Percentiles rank a stretch among this genome's conserved stretches.
Evolutionary conservation across 1,140 invertebrate species (phyloP).

Genomic region (Coenobita brevimanus): DNA sequence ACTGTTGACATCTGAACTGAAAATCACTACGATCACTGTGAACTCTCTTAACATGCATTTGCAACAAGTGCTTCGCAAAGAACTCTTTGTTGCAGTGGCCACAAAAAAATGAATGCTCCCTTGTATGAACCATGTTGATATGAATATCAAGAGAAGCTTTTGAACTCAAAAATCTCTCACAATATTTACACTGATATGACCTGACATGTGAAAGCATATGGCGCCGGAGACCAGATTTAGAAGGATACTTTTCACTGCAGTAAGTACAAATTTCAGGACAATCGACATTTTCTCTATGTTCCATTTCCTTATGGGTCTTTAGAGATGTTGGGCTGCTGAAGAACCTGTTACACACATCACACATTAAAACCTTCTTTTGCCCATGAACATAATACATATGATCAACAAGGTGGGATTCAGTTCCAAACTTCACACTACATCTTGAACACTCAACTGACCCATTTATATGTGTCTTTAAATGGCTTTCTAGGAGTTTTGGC

Average conservation of each 20-base stretch:
- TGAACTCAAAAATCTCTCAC: slow-evolving; percentile 37
- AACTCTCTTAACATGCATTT: slow-evolving; percentile 59
- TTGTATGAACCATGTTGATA: slow-evolving; percentile 59
- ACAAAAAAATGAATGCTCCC: slow-evolving; percentile 44
- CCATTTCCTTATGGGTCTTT: slow-evolving; percentile 61
- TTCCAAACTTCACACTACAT: slow-evolving; percentile 58
- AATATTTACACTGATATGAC: slow-evolving; percentile 44
- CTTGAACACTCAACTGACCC: slow-evolving; percentile 38
- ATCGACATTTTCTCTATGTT: slow-evolving; percentile 43
- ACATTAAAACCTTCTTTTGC: slow-evolving; percentile 56
- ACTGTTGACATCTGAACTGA: slow-evolving; percentile 44
- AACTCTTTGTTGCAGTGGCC: slow-evolving; percentile 48
- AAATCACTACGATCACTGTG: slow-evolving; percentile 62
- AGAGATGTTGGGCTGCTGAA: slow-evolving; percentile 53
- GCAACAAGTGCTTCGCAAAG: slow-evolving; percentile 54
- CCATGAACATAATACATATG: slow-evolving; percentile 64
- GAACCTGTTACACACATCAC: slow-evolving; percentile 40
- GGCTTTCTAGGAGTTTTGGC: slow-evolving; percentile 40
- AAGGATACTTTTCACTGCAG: slow-evolving; percentile 55
- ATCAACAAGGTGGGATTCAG: slow-evolving; percentile 47
- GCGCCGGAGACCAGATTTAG: slow-evolving; percentile 34
- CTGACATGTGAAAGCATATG: slow-evolving; percentile 53
- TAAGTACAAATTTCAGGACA: slow-evolving; percentile 38
- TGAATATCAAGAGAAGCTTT: slow-evolving; percentile 60
- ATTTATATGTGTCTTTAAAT: slow-evolving; percentile 55